Evolutionary conservation across 2,113 vertebrate species (phyloP), one percentile per base, ranked within the genome.

Genomic region (Takifugu bimaculatus): DNA sequence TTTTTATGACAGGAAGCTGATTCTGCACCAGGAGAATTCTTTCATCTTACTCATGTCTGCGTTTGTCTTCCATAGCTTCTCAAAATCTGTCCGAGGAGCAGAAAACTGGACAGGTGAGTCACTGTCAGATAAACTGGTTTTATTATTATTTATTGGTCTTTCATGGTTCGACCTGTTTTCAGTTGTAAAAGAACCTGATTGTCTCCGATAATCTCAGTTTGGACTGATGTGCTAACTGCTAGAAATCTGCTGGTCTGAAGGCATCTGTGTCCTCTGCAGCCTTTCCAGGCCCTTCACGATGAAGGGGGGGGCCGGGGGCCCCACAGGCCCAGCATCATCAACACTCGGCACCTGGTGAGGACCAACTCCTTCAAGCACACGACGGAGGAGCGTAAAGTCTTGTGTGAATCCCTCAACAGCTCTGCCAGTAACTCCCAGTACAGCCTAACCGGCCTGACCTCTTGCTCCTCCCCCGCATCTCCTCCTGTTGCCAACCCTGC

Each of bases 381-480:
- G 10, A 68, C 75, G 32, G 88, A 89, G 9, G 75, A 84, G 78
- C 63, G 70, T 43, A 62, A 50, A 42, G 73, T 50, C 10, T 71
- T 90, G 39, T 83, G 74, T 25, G 59, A 81, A 54, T 88, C 82
- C 79, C 69, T 76, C 49, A 15, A 20, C 70, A 88, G 83, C 84
- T 89, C 88, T n/a, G 64, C 83, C 73, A 85, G 75, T 69, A 88
- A 84, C 77, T 90, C 88, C 11, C 85, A 85, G 66, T 68, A 60
- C 63, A 90, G 81, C 55, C 73, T 90, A 78, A 70, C 55, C 2
- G 11, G 14, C 13, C 50, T 13, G 35, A 51, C 50, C 20, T 2
- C 12, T 53, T 26, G 52, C 29, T 54, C 15, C 29, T 11, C 13
- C 29, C 53, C 61, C 12, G 20, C 49, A 53, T 0, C 48, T 14